A percentile compares a stretch with the other conserved stretches of the same genome.
These are phyloP conservation scores for Agonum fuliginosum DNA, from an alignment of 2,888 invertebrate species.

Conservation along the genomic window DNA sequence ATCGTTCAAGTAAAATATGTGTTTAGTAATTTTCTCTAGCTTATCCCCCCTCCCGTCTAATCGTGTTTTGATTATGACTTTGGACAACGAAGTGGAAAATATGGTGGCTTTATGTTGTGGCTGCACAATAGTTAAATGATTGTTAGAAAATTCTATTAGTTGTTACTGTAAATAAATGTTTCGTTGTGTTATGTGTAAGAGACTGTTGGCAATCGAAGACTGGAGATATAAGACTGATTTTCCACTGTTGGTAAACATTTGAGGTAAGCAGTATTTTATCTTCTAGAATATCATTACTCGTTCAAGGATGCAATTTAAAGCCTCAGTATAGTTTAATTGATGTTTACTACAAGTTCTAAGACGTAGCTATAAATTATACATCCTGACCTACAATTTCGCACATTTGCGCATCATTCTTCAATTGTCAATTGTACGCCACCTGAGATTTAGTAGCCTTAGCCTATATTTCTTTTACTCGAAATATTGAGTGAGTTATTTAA, in stretches of 20 bases:
- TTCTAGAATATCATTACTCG: constrained; percentile 20
- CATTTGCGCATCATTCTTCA: neutral
- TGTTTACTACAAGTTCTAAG: constrained; percentile 22
- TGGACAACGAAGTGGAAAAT: constrained; percentile 56
- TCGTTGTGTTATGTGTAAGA: constrained; percentile 56
- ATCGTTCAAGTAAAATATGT: constrained; percentile 46
- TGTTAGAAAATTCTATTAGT: constrained; percentile 48
- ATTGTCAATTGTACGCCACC: neutral
- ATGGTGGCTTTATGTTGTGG: constrained; percentile 58
- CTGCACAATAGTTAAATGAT: constrained; percentile 57
- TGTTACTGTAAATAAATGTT: constrained; percentile 58
- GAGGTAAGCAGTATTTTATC: constrained; percentile 51
- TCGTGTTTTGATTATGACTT: constrained; percentile 53
- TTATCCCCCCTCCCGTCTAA: constrained; percentile 47
- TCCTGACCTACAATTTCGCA: neutral
- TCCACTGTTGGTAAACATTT: constrained; percentile 50
- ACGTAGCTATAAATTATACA: constrained; percentile 2
- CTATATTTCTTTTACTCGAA: neutral
- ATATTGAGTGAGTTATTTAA: neutral
- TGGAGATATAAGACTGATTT: constrained; percentile 58
- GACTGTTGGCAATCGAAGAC: constrained; percentile 47
- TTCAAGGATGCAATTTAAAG: constrained; percentile 43
- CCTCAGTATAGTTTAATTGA: constrained; percentile 15
- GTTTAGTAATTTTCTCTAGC: constrained; percentile 28
- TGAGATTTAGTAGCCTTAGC: neutral